Percentiles rank a stretch among this genome's conserved stretches.
phyloP scores from a whole-genome alignment of 2,797 vertebrate genomes.

The Sebastes trivittatus region DNA sequence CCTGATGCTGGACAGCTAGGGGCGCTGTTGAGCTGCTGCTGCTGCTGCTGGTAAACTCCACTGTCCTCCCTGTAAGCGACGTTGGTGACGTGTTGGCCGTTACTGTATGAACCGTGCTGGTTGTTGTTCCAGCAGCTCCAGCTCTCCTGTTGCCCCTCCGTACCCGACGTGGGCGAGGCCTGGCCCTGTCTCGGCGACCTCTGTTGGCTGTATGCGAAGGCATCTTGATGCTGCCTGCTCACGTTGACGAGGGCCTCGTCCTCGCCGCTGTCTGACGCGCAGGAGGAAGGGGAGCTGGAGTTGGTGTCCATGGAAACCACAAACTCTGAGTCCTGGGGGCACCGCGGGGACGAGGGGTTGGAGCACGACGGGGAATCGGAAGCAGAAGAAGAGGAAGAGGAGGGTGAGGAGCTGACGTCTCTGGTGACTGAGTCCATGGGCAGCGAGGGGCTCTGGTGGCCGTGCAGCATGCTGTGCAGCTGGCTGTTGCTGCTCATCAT shows the following conservation, averaged over 20 bases:
- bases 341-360: slow-evolving; percentile 77
- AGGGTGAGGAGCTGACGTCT: slow-evolving; percentile 74
- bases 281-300: slow-evolving; percentile 80
- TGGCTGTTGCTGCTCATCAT: slow-evolving; percentile 94
- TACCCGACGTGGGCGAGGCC: slow-evolving; percentile 43
- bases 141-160: slow-evolving; percentile 64
- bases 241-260: slow-evolving; percentile 87
- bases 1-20: slow-evolving; percentile 76
- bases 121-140: slow-evolving; percentile 78
- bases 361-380: slow-evolving; percentile 67
- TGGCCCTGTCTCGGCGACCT: slow-evolving; percentile 56
- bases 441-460: slow-evolving; percentile 68
- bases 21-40: slow-evolving; percentile 76
- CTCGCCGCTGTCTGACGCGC: slow-evolving; percentile 89
- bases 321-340: slow-evolving; percentile 74
- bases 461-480: slow-evolving; percentile 85
- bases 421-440: slow-evolving; percentile 79
- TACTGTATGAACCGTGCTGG: slow-evolving; percentile 63
- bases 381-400: slow-evolving; percentile 57
- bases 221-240: slow-evolving; percentile 84
- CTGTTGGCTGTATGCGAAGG: slow-evolving; percentile 86
- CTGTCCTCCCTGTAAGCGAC: slow-evolving; percentile 83
- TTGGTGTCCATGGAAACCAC: slow-evolving; percentile 82
- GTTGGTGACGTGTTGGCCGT: slow-evolving; percentile 69
- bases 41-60: slow-evolving; percentile 62